Percentiles rank a stretch among this genome's conserved stretches.
Evolutionary conservation across 2,797 vertebrate species (phyloP).

Genomic region (Catostomus latipinnis): DNA sequence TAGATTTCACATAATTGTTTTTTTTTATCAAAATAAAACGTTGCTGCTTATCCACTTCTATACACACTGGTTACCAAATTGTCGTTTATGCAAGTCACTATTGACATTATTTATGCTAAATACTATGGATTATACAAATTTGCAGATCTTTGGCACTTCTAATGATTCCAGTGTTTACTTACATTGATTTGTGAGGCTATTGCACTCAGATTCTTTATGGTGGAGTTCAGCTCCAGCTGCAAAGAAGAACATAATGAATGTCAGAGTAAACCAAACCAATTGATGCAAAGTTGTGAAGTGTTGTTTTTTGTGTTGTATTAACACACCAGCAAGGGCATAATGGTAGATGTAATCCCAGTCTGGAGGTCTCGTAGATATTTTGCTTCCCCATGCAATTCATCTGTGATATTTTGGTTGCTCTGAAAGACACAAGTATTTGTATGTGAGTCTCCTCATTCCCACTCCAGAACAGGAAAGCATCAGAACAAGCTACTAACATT

Average conservation of each 20-base stretch:
- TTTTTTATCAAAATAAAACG: background rate
- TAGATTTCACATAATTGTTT: no score
- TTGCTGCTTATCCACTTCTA: background rate
- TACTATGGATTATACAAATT: no score
- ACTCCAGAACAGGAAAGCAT: background rate
- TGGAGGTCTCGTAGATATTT: constrained; percentile 70
- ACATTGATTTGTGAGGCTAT: constrained; percentile 68
- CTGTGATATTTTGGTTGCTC: rapidly evolving
- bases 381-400: constrained; percentile 59
- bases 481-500: background rate
- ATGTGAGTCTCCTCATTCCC: background rate
- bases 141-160: background rate
- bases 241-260: constrained; percentile 23
- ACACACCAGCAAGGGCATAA: constrained; percentile 73
- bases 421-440: constrained; percentile 49
- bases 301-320: background rate
- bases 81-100: background rate
- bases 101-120: no score
- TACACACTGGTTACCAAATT: background rate
- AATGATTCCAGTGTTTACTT: constrained; percentile 58
- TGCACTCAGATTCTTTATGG: constrained; percentile 63
- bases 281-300: background rate
- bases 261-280: background rate
- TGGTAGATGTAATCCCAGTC: constrained; percentile 59
- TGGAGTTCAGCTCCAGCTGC: constrained; percentile 69